These are phyloP conservation scores for Camponotus pennsylvanicus DNA, from an alignment of 1,140 invertebrate genomes.

Conservation along the genomic window DNA sequence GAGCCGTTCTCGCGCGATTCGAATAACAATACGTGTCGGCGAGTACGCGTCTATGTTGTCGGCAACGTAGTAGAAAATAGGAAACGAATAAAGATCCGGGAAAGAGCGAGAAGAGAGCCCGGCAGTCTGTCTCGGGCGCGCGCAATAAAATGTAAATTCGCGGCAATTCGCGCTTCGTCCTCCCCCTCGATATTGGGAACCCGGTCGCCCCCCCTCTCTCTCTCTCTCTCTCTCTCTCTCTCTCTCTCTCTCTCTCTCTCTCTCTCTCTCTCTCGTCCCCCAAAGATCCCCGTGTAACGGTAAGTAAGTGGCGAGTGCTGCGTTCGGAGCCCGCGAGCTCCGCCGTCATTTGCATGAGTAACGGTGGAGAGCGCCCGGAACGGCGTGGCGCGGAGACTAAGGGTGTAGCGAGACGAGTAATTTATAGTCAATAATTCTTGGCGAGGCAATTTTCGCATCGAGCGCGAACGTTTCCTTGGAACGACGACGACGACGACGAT, in stretches of 20 bases:
- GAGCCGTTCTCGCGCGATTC: background rate
- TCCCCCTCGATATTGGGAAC: constrained; percentile 53
- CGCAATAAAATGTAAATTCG: constrained; percentile 78
- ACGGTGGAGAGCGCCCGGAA: constrained; percentile 70
- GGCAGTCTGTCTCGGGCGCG: constrained; percentile 67
- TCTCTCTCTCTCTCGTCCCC: constrained; percentile 20
- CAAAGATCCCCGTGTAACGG: constrained; percentile 54
- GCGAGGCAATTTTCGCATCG: constrained; percentile 82
- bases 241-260: constrained; percentile 33
- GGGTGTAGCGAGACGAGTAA: constrained; percentile 77
- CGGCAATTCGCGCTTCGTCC: constrained; percentile 71
- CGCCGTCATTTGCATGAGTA: constrained; percentile 81
- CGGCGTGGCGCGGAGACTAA: constrained; percentile 64
- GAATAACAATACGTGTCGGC: constrained; percentile 32
- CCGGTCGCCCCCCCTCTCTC: constrained; percentile 16
- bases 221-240: constrained; percentile 20
- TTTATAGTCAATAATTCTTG: constrained; percentile 84
- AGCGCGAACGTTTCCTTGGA: constrained; percentile 76
- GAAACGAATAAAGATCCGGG: constrained; percentile 64
- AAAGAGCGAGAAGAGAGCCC: constrained; percentile 8
- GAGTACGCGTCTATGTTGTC: background rate
- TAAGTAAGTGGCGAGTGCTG: constrained; percentile 59
- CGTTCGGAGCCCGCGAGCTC: constrained; percentile 53
- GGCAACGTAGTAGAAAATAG: constrained; percentile 27
- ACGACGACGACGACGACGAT: constrained; percentile 49